These are phyloP conservation scores for Neosilurus mollespiculum DNA, from an alignment of 2,797 vertebrate species.

Conservation along the genomic window DNA sequence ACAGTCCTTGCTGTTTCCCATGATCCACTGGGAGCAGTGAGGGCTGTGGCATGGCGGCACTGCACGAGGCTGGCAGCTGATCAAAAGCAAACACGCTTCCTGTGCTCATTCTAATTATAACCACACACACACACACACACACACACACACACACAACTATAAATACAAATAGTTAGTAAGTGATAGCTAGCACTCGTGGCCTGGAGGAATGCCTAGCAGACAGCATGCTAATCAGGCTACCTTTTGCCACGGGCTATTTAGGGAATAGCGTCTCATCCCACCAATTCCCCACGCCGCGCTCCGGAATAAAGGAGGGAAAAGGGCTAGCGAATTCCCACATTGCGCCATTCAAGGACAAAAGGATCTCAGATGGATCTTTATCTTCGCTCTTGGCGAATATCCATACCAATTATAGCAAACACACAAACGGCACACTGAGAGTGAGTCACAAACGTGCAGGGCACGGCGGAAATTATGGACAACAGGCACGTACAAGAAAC, in stretches of 20 bases:
- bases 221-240: slow-evolving; percentile 84
- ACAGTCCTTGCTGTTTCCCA: slow-evolving; percentile 50
- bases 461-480: slow-evolving; percentile 53
- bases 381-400: slow-evolving; percentile 80
- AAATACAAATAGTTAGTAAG: slow-evolving; percentile 86
- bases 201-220: slow-evolving; percentile 78
- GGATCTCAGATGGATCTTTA: slow-evolving; percentile 79
- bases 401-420: slow-evolving; percentile 76
- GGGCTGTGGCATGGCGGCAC: slow-evolving; percentile 64
- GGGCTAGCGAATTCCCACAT: slow-evolving; percentile 72
- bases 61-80: slow-evolving; percentile 78
- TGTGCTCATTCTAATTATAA: slow-evolving; percentile 82
- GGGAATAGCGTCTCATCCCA: slow-evolving; percentile 82
- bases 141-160: slow-evolving; percentile 76
- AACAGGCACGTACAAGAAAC: slow-evolving; percentile 21
- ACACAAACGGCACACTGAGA: slow-evolving; percentile 61
- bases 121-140: slow-evolving; percentile 66
- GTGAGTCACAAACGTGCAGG: slow-evolving; percentile 70
- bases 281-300: slow-evolving; percentile 71
- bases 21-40: slow-evolving; percentile 52
- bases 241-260: slow-evolving; percentile 83
- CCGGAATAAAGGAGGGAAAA: slow-evolving; percentile 65
- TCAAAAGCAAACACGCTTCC: slow-evolving; percentile 81
- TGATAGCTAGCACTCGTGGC: slow-evolving; percentile 77
- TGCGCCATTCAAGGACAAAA: slow-evolving; percentile 80